Conservation (phyloP, 2,797 vertebrate genomes). For the Mormyrops boulengeri region DNA sequence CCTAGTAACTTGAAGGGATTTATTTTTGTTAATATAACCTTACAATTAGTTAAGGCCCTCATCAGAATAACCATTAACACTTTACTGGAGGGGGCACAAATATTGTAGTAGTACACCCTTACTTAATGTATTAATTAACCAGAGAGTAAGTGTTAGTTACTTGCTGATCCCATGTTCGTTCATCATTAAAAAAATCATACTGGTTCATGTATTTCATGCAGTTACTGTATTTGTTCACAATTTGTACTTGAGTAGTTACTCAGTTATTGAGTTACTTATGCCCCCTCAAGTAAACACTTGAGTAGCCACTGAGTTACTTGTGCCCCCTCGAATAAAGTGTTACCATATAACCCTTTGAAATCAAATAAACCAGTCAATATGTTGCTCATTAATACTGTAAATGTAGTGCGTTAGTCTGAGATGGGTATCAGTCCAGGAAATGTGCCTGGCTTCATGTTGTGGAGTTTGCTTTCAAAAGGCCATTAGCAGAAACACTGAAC, state of each 20-base stretch:
- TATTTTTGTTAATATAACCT: not conserved
- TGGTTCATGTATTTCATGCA: not conserved
- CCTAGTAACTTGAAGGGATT: not conserved
- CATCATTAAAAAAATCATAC: not conserved
- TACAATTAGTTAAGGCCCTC: not conserved
- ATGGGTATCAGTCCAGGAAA: not conserved
- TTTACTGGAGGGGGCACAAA: not conserved
- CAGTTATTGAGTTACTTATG: too few species aligned
- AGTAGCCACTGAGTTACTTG: too few species aligned
- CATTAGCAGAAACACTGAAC: conserved; percentile 41
- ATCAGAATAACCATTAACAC: conserved; percentile 25
- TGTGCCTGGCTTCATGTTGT: conserved; percentile 23
- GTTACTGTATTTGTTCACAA: not conserved
- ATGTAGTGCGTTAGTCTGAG: not conserved
- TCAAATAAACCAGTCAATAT: conserved; percentile 22
- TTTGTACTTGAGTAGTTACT: not conserved
- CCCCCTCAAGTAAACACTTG: too few species aligned
- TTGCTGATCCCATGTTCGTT: not conserved
- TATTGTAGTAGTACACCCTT: not conserved
- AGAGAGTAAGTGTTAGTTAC: not conserved
- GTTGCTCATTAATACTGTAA: conserved; percentile 14
- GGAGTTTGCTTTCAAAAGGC: conserved; percentile 50
- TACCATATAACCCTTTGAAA: not conserved
- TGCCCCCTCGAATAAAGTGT: too few species aligned
- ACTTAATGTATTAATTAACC: not conserved